These are phyloP conservation scores for Lagocephalus sceleratus DNA, from an alignment of 2,797 vertebrate species.

Conservation along the genomic window DNA sequence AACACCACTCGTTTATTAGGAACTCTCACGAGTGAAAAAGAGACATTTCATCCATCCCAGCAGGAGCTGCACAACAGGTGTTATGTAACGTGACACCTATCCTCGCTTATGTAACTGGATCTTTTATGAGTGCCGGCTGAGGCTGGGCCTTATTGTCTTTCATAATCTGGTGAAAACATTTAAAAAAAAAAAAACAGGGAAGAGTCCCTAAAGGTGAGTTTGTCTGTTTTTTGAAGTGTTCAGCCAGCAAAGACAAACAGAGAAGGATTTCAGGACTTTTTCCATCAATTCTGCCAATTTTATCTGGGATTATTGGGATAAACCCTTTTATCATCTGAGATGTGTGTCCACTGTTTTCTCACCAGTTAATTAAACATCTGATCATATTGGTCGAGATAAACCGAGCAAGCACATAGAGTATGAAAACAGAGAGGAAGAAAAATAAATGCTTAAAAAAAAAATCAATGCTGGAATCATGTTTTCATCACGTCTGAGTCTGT, in stretches of 20 bases:
- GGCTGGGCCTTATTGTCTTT: slow-evolving; percentile 9
- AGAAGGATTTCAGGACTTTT: no score
- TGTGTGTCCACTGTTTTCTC: slow-evolving; percentile 1
- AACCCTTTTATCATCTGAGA: slow-evolving; percentile 4
- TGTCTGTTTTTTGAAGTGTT: no score
- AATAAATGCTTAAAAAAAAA: background rate
- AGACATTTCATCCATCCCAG: slow-evolving; percentile 31
- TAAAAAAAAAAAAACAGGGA: background rate
- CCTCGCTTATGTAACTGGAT: slow-evolving; percentile 54
- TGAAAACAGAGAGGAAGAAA: background rate
- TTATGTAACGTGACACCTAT: slow-evolving; percentile 53
- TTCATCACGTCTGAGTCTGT: slow-evolving; percentile 8
- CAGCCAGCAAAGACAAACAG: slow-evolving; percentile 18
- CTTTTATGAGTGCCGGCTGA: slow-evolving; percentile 25
- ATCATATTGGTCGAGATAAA: no score
- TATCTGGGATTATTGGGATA: slow-evolving; percentile 7
- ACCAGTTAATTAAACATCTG: background rate
- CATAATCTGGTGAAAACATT: slow-evolving; percentile 22
- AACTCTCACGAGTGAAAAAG: slow-evolving; percentile 29
- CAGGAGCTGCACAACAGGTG: slow-evolving; percentile 36
- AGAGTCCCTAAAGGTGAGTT: slow-evolving; percentile 10
- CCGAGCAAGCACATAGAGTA: no score
- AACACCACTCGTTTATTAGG: no score
- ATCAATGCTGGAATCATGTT: background rate
- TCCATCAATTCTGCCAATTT: no score